phyloP scores from a whole-genome alignment of 1,140 invertebrate species.

The Arctopsyche grandis region DNA sequence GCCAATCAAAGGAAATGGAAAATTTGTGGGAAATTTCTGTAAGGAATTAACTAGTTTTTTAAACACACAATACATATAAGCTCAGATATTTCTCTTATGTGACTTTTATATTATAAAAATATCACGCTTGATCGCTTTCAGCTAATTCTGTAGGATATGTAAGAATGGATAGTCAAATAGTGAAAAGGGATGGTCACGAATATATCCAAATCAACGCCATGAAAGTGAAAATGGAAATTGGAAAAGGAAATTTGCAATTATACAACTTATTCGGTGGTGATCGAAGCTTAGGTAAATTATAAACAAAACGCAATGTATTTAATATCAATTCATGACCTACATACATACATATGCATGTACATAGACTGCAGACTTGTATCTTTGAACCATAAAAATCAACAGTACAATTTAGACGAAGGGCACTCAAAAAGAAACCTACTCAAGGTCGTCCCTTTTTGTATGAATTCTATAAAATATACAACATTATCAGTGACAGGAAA shows the following conservation, averaged over 20 bases:
- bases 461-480: too few relatives aligned
- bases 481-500: too few relatives aligned
- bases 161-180: constrained; percentile 62
- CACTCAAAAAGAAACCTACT: too few relatives aligned
- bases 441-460: too few relatives aligned
- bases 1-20: constrained; percentile 70
- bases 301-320: constrained; percentile 52
- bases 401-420: too few relatives aligned
- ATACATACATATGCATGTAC: too few relatives aligned
- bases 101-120: too few relatives aligned
- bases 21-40: constrained; percentile 68
- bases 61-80: too few relatives aligned
- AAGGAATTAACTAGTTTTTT: neutral
- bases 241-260: constrained; percentile 67
- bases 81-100: too few relatives aligned
- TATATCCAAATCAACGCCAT: constrained; percentile 67
- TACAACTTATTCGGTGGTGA: constrained; percentile 74
- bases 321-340: neutral
- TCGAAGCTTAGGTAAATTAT: constrained; percentile 60
- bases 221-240: constrained; percentile 68
- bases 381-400: too few relatives aligned
- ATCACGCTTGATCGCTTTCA: too few relatives aligned
- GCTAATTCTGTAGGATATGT: constrained; percentile 66
- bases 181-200: constrained; percentile 61
- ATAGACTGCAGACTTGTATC: too few relatives aligned